Conservation (phyloP, 30 jellyfish, hydroid and myxozoan genomes). For the Hydra vulgaris region DNA sequence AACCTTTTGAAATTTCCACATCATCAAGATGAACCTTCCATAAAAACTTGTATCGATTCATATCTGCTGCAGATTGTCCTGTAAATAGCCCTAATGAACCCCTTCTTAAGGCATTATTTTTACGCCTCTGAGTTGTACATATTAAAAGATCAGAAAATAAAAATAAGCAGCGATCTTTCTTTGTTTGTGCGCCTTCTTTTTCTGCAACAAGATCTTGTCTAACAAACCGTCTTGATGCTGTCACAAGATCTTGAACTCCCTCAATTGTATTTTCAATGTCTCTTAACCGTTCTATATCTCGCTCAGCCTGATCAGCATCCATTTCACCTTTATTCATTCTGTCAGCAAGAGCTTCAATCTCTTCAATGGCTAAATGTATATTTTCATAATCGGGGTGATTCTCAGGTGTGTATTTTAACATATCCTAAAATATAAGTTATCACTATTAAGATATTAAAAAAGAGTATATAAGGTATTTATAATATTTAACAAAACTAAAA, state of each 20-base stretch:
- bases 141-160: conserved; percentile 94
- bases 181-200: conserved; percentile 81
- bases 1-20: conserved; percentile 79
- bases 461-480: neutral
- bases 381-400: conserved; percentile 91
- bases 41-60: conserved; percentile 71
- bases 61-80: conserved; percentile 97
- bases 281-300: conserved; percentile 86
- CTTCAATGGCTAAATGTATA: conserved; percentile 75
- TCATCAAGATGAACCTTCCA: conserved; percentile 82
- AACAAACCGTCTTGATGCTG: conserved; percentile 65
- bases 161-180: conserved; percentile 89
- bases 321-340: conserved; percentile 98
- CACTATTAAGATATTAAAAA: neutral
- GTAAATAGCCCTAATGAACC: conserved; percentile 93
- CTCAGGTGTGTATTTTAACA: conserved; percentile 84
- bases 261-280: conserved; percentile 95
- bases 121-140: conserved; percentile 91
- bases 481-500: neutral
- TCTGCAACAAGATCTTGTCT: conserved; percentile 98
- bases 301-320: conserved; percentile 99
- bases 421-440: conserved; percentile 46
- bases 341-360: conserved; percentile 92
- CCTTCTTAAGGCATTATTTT: conserved; percentile 68
- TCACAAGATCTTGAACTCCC: conserved; percentile 77